Conservation (phyloP, 2,113 vertebrate species). For the Stictonetta naevosa region DNA sequence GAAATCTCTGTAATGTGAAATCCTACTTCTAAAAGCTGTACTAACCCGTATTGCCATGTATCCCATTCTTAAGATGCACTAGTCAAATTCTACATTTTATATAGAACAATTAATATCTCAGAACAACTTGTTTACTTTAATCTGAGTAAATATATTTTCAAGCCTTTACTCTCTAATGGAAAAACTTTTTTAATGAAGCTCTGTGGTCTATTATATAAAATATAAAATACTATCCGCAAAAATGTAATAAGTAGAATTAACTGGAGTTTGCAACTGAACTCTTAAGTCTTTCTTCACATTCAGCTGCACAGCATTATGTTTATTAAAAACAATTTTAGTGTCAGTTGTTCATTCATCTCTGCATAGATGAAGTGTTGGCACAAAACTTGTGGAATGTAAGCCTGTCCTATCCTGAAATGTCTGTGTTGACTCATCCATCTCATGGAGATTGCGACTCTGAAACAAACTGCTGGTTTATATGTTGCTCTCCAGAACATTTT, state of each 20-base stretch:
- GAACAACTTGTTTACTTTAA: not conserved
- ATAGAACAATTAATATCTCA: not conserved
- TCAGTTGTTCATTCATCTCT: not conserved
- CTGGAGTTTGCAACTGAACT: not conserved
- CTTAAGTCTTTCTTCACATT: not conserved
- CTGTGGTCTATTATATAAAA: not conserved
- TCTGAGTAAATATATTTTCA: not conserved
- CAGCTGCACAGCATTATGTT: not conserved
- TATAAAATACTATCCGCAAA: not conserved
- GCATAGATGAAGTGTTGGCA: not conserved
- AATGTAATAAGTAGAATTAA: not conserved
- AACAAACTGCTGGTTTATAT: not conserved
- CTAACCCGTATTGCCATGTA: not conserved
- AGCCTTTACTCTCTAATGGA: not conserved
- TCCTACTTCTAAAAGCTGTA: not conserved
- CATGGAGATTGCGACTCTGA: not conserved
- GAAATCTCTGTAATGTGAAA: not conserved
- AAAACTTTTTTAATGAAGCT: not conserved
- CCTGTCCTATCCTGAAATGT: not conserved
- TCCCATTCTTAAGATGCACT: not conserved
- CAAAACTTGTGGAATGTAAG: not conserved
- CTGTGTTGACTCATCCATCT: not conserved
- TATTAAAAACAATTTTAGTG: not conserved
- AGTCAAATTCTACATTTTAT: not conserved
- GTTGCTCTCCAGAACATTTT: not conserved